Percentiles rank a stretch among this genome's conserved stretches.
These are phyloP conservation scores for Temnothorax ravouxi DNA, from an alignment of 2,888 invertebrate genomes.

Conservation along the genomic window DNA sequence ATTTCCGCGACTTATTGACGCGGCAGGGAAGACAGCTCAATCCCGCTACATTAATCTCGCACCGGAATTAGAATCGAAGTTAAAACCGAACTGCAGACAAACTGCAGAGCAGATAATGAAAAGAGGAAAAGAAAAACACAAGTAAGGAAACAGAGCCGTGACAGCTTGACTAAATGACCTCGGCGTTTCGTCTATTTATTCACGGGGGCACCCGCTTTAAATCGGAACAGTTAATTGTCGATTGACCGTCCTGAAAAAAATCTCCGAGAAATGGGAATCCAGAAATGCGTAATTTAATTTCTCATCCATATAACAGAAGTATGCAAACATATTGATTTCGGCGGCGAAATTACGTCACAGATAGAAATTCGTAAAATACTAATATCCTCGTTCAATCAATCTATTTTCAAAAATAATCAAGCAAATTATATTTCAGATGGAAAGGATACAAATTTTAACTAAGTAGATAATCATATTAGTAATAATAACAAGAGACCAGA, in stretches of 20 bases:
- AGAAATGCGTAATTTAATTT: slow-evolving; percentile 14
- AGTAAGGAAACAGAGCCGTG: not conserved
- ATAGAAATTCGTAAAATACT: slow-evolving; percentile 20
- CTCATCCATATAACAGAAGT: not conserved
- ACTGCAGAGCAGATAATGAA: not conserved
- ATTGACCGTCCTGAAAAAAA: not conserved
- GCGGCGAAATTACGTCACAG: slow-evolving; percentile 19
- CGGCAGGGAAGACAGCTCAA: not conserved
- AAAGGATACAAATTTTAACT: not conserved
- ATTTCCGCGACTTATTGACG: not conserved
- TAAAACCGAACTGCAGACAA: slow-evolving; percentile 5
- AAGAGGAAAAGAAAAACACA: not conserved
- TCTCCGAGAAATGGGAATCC: not conserved
- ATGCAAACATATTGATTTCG: slow-evolving; percentile 27
- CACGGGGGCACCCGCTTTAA: slow-evolving; percentile 14
- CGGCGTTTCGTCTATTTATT: not conserved
- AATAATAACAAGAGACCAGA: slow-evolving; percentile 1
- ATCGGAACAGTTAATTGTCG: slow-evolving; percentile 15
- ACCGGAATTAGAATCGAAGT: not conserved
- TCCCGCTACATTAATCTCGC: not conserved
- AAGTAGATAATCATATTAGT: not conserved
- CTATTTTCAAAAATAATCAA: slow-evolving; percentile 1
- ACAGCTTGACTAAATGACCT: not conserved
- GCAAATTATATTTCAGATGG: not conserved
- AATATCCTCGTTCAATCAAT: not conserved